Conservation (phyloP, 2,888 invertebrate genomes). For the Xestia rhomboidea region DNA sequence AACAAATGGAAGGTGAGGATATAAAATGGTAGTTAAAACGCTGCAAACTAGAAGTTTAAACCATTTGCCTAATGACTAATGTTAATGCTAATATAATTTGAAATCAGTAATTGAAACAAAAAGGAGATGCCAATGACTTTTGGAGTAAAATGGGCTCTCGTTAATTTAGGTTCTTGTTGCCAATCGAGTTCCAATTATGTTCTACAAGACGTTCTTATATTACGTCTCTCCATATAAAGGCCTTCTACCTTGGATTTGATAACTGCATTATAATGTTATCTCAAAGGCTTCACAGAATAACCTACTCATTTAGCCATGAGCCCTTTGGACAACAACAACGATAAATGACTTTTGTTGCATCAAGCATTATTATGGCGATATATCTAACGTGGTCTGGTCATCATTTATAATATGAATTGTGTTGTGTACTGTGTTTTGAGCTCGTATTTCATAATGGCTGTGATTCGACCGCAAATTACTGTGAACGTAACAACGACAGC, state of each 20-base stretch:
- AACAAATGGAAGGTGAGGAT: neutral
- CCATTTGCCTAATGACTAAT: neutral
- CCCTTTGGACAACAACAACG: neutral
- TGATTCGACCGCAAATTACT: neutral
- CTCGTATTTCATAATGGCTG: neutral
- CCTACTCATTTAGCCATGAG: neutral
- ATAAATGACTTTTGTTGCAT: slow-evolving; percentile 32
- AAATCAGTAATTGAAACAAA: neutral
- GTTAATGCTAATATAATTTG: no score
- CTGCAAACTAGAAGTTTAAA: neutral
- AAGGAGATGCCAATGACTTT: neutral
- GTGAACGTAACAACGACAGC: neutral
- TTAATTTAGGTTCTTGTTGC: neutral
- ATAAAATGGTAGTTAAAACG: neutral
- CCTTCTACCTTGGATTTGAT: neutral
- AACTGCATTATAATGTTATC: neutral
- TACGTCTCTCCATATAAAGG: no score
- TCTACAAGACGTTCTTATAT: no score
- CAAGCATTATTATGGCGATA: neutral
- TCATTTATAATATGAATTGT: neutral
- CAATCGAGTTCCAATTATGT: neutral
- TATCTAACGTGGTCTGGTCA: neutral
- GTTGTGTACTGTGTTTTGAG: neutral
- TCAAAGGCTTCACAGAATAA: neutral
- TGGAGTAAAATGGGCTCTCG: neutral